A percentile compares a stretch with the other conserved stretches of the same genome.
Conservation (phyloP, 2,888 invertebrate species). For the Torymus tubicola region DNA sequence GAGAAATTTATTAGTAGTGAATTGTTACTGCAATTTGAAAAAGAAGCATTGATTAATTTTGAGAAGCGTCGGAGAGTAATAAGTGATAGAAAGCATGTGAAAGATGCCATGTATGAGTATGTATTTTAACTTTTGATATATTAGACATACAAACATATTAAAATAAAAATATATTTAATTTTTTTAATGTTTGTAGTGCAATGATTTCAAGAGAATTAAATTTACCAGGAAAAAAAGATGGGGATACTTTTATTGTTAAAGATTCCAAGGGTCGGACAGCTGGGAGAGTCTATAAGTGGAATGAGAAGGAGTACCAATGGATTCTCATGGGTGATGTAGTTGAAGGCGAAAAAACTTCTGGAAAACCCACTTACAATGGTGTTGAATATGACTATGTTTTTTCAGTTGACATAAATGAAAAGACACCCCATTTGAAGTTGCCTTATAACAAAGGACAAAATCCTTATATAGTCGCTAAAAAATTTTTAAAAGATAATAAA, state of each 20-base stretch:
- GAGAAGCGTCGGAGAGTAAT: slow-evolving; percentile 82
- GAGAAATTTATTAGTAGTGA: slow-evolving; percentile 82
- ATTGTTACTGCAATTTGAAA: slow-evolving; percentile 78
- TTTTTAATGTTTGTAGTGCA: not conserved
- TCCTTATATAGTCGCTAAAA: slow-evolving; percentile 93
- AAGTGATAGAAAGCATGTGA: slow-evolving; percentile 68
- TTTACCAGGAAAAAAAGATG: slow-evolving; percentile 87
- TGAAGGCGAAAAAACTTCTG: slow-evolving; percentile 82
- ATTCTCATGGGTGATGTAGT: slow-evolving; percentile 90
- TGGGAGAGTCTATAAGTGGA: slow-evolving; percentile 82
- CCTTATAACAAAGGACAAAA: slow-evolving; percentile 94
- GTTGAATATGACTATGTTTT: slow-evolving; percentile 97
- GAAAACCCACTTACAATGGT: slow-evolving; percentile 89
- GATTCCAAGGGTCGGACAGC: slow-evolving; percentile 86
- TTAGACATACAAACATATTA: too few relatives aligned
- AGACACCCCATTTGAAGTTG: slow-evolving; percentile 90
- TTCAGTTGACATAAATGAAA: slow-evolving; percentile 94
- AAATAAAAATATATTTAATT: too few relatives aligned
- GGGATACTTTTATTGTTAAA: slow-evolving; percentile 90
- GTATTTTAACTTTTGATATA: slow-evolving; percentile 61
- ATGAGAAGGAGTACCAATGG: slow-evolving; percentile 83
- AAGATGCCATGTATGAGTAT: slow-evolving; percentile 79
- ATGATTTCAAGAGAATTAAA: slow-evolving; percentile 82
- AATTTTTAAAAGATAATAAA: slow-evolving; percentile 90
- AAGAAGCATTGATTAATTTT: not conserved